Conservation (phyloP, 1,140 invertebrate genomes). For the Eriosoma lanigerum region DNA sequence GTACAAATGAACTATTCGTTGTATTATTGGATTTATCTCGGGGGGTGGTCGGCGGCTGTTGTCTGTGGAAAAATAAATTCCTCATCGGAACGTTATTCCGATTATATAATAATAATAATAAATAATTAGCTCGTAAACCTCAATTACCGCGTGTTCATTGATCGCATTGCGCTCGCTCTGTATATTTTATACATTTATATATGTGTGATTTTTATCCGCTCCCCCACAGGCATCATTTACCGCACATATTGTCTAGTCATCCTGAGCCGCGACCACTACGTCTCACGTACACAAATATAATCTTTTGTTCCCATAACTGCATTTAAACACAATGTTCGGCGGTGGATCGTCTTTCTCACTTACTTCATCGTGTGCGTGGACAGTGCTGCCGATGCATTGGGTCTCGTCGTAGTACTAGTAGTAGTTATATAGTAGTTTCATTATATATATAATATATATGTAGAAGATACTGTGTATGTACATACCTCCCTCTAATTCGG, state of each 20-base stretch:
- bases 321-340: constrained; percentile 48
- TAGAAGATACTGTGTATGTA: not conserved
- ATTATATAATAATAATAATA: constrained; percentile 12
- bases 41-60: not conserved
- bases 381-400: constrained; percentile 19
- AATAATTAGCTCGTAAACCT: constrained; percentile 43
- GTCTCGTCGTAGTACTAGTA: constrained; percentile 18
- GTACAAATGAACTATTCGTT: too few relatives aligned
- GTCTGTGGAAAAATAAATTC: not conserved
- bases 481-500: not conserved
- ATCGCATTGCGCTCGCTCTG: constrained; percentile 6
- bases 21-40: not conserved
- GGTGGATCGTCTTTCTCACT: constrained; percentile 26
- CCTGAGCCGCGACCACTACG: not conserved
- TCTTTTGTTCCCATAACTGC: constrained; percentile 52
- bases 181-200: not conserved
- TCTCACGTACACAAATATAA: constrained; percentile 34
- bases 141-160: constrained; percentile 28
- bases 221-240: constrained; percentile 12
- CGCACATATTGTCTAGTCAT: constrained; percentile 48
- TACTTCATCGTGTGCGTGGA: constrained; percentile 23
- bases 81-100: not conserved
- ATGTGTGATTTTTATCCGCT: constrained; percentile 22
- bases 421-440: not conserved
- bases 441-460: not conserved